These are phyloP conservation scores for Pardosa pseudoannulata DNA, from an alignment of 2,888 invertebrate species.

Conservation along the genomic window DNA sequence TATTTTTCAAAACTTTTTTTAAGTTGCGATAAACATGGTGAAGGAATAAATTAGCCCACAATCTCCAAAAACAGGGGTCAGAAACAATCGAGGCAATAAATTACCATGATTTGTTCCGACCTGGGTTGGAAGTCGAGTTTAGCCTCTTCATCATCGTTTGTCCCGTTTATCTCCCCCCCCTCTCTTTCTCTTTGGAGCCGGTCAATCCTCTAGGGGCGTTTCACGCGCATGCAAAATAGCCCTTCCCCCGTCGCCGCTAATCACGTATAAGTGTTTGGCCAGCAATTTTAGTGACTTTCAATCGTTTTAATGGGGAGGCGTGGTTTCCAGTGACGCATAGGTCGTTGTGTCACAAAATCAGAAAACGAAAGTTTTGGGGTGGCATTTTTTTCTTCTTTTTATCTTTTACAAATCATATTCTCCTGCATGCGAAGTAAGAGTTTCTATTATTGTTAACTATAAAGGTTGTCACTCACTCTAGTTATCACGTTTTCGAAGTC, in stretches of 20 bases:
- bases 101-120: background rate
- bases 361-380: too few species aligned
- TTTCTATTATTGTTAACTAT: too few species aligned
- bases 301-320: constrained; percentile 60
- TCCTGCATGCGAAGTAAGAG: too few species aligned
- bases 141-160: constrained; percentile 39
- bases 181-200: constrained; percentile 1
- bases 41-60: too few species aligned
- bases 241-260: constrained; percentile 33
- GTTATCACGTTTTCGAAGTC: too few species aligned
- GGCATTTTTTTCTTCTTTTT: too few species aligned
- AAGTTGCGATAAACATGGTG: too few species aligned
- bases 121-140: background rate
- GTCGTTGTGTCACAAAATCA: background rate
- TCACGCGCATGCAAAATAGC: constrained; percentile 21
- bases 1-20: too few species aligned
- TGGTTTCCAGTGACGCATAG: constrained; percentile 49
- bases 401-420: too few species aligned
- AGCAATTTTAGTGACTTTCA: constrained; percentile 47
- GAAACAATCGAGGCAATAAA: background rate
- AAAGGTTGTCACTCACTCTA: too few species aligned
- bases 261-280: constrained; percentile 59
- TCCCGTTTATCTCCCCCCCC: too few species aligned
- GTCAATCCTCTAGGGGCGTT: background rate
- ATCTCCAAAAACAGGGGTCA: too few species aligned